Conservation (phyloP, 2,888 invertebrate genomes). For the Cremastobaeus sp. region DNA sequence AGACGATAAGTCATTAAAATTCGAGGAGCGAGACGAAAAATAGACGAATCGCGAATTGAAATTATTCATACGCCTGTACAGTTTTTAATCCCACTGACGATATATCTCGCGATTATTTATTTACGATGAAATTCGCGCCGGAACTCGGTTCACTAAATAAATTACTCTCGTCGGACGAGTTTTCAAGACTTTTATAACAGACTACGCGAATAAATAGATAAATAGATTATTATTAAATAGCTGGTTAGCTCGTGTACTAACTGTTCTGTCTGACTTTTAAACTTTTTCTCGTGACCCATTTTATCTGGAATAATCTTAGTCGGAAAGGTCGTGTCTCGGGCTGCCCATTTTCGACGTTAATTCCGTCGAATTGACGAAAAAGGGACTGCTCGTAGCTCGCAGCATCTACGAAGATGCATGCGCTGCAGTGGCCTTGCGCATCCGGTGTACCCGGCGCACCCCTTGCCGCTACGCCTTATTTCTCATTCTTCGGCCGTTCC, state of each 20-base stretch:
- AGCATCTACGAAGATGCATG: too few species aligned
- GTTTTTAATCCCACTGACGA: conserved; percentile 10
- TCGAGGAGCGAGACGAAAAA: conserved; percentile 19
- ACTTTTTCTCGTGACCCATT: conserved; percentile 40
- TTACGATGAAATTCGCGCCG: background rate
- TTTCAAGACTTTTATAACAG: too few species aligned
- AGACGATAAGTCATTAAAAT: conserved; percentile 57
- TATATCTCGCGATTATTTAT: too few species aligned
- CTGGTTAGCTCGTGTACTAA: too few species aligned
- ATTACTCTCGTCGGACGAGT: too few species aligned
- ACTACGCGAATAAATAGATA: too few species aligned
- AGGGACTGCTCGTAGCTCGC: conserved; percentile 32
- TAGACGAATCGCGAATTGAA: conserved; percentile 22
- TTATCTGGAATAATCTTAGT: conserved; percentile 31
- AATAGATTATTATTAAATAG: too few species aligned
- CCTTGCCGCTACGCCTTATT: conserved; percentile 24
- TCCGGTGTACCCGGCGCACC: conserved; percentile 42
- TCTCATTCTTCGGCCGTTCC: conserved; percentile 49
- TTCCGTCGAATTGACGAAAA: conserved; percentile 46
- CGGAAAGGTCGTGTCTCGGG: conserved; percentile 25
- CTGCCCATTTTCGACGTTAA: conserved; percentile 23
- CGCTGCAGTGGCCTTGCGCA: conserved; percentile 41
- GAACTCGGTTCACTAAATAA: background rate
- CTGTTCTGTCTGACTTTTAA: too few species aligned
- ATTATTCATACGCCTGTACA: conserved; percentile 10